These are phyloP conservation scores for Cladopsammia gracilis DNA, from an alignment of 64 coral and sea anemone species.

Conservation along the genomic window DNA sequence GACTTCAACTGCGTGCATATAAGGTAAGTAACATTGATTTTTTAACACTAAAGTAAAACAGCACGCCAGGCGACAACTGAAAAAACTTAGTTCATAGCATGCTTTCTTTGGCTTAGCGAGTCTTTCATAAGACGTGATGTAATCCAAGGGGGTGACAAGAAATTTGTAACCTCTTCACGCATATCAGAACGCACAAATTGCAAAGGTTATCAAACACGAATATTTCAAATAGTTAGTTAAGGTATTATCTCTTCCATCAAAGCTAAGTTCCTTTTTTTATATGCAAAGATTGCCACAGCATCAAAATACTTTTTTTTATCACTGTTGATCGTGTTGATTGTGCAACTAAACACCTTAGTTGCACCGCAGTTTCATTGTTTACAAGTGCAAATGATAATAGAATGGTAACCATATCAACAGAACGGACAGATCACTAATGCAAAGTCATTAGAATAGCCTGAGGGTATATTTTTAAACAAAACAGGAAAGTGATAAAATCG, in stretches of 20 bases:
- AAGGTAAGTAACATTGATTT: no score
- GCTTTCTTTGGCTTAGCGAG: no score
- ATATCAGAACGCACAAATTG: background rate
- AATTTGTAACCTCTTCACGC: background rate
- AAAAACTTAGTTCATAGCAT: no score
- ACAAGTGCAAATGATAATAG: background rate
- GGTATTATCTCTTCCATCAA: slow-evolving; percentile 19
- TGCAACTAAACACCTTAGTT: background rate
- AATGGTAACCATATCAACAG: background rate
- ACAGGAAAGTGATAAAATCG: background rate
- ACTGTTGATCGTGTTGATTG: no score
- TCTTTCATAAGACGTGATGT: background rate
- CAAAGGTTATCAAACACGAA: slow-evolving; percentile 7
- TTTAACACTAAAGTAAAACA: no score
- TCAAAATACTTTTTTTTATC: background rate
- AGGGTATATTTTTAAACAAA: background rate
- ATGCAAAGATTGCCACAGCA: background rate
- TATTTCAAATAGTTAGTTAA: background rate
- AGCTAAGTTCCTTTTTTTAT: background rate
- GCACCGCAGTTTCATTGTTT: background rate
- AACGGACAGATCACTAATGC: background rate
- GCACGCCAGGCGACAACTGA: no score
- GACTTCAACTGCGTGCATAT: no score
- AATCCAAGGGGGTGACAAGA: background rate
- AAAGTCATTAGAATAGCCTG: background rate